Evolutionary conservation across 2,797 vertebrate species (phyloP).

Genomic region (Heterohyrax brucei): DNA sequence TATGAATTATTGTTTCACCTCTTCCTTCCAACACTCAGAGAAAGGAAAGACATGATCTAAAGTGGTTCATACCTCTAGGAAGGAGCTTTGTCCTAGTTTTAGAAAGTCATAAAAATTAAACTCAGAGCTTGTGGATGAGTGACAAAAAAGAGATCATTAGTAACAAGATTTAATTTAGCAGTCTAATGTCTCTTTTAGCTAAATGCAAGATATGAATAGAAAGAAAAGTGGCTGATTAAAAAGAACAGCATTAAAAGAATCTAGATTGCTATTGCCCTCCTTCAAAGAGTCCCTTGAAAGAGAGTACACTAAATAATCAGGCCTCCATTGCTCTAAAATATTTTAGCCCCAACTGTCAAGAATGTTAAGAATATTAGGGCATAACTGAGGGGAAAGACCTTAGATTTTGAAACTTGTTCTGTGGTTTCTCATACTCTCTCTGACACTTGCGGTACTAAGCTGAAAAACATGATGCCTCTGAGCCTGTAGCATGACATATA

Average conservation of each 20-base stretch:
- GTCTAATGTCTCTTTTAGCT: not conserved
- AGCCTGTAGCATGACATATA: not conserved
- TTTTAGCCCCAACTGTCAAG: not conserved
- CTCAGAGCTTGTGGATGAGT: not conserved
- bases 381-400: not conserved
- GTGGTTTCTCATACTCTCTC: not conserved
- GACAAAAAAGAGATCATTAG: not conserved
- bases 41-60: not conserved
- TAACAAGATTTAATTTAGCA: slow-evolving; percentile 21
- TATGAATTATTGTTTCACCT: not conserved
- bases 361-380: not conserved
- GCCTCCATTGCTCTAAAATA: not conserved
- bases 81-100: not conserved
- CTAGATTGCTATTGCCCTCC: not conserved
- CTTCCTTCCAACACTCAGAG: not conserved
- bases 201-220: not conserved
- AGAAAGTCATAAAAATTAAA: not conserved
- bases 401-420: not conserved
- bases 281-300: not conserved
- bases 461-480: not conserved
- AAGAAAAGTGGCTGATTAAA: not conserved
- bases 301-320: not conserved
- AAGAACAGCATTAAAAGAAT: not conserved
- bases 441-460: not conserved
- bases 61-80: not conserved